phyloP scores from a whole-genome alignment of 2,113 vertebrate genomes.

The Chitala chitala region DNA sequence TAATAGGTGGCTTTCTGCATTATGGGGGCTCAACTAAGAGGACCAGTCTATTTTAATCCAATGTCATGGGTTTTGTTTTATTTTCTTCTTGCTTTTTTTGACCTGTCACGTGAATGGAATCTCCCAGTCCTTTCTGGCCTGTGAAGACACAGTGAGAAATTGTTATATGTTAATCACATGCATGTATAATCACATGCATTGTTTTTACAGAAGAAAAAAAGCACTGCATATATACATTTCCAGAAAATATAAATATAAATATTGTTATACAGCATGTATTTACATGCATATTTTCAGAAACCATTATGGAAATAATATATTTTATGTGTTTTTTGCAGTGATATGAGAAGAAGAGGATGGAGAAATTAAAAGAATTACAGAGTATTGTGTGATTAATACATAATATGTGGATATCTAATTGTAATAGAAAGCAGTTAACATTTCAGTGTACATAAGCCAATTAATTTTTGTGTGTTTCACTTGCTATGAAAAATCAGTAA shows the following conservation, averaged over 20 bases:
- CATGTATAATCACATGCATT: neutral
- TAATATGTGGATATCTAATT: no score
- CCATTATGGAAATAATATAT: neutral
- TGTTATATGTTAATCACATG: neutral
- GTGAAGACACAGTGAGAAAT: constrained; percentile 34
- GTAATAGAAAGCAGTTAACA: no score
- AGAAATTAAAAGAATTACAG: no score
- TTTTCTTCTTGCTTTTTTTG: constrained; percentile 16
- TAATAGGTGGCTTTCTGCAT: constrained; percentile 99
- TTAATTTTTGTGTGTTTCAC: neutral
- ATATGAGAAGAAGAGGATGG: no score
- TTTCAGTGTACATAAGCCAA: neutral
- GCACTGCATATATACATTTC: neutral
- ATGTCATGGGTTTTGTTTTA: constrained; percentile 76
- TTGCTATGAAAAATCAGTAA: neutral
- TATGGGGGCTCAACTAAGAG: constrained; percentile 71
- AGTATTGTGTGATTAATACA: no score
- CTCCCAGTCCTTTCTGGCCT: constrained; percentile 67
- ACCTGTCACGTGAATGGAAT: constrained; percentile 70
- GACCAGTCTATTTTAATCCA: constrained; percentile 77
- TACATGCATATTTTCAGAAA: neutral
- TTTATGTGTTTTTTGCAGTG: neutral
- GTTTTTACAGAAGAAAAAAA: no score
- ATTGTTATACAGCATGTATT: neutral
- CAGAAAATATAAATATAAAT: neutral